Percentiles rank a stretch among this genome's conserved stretches.
Conservation (phyloP, 2,113 vertebrate species). For the Myrmecophaga tridactyla region DNA sequence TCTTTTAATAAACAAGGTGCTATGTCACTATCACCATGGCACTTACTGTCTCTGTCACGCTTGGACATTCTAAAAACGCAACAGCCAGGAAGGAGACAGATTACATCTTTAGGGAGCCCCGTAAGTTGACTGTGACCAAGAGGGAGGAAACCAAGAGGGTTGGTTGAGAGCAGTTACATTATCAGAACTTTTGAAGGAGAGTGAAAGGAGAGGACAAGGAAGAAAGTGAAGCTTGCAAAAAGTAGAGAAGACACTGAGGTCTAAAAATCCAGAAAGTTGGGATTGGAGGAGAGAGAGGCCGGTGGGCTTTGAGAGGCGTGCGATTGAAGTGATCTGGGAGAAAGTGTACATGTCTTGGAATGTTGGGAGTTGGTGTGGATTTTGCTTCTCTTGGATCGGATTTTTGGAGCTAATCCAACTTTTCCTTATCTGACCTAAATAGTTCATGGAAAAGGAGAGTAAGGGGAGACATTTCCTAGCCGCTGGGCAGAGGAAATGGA, state of each 20-base stretch:
- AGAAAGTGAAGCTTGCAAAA: background rate
- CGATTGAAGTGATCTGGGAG: background rate
- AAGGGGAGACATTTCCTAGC: background rate
- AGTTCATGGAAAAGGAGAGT: background rate
- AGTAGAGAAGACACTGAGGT: background rate
- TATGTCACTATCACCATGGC: constrained; percentile 58
- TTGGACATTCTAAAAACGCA: constrained; percentile 69
- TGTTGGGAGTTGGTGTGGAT: too few relatives aligned
- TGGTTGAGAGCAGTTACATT: background rate
- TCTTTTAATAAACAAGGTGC: constrained; percentile 68
- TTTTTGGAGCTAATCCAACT: background rate
- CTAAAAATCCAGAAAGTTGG: background rate
- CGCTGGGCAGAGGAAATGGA: background rate
- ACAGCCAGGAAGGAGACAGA: constrained; percentile 47
- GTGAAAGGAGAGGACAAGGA: background rate
- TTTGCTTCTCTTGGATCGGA: background rate
- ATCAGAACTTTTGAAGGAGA: background rate
- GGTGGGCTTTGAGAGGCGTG: background rate
- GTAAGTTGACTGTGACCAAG: constrained; percentile 17
- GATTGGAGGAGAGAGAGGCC: background rate
- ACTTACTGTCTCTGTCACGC: constrained; percentile 33
- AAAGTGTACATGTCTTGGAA: background rate
- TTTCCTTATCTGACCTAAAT: background rate
- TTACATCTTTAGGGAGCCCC: constrained; percentile 5
- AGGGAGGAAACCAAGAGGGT: background rate